Evolutionary conservation across 2,888 invertebrate species (phyloP).

Genomic region (Lomographa bimaculata): DNA sequence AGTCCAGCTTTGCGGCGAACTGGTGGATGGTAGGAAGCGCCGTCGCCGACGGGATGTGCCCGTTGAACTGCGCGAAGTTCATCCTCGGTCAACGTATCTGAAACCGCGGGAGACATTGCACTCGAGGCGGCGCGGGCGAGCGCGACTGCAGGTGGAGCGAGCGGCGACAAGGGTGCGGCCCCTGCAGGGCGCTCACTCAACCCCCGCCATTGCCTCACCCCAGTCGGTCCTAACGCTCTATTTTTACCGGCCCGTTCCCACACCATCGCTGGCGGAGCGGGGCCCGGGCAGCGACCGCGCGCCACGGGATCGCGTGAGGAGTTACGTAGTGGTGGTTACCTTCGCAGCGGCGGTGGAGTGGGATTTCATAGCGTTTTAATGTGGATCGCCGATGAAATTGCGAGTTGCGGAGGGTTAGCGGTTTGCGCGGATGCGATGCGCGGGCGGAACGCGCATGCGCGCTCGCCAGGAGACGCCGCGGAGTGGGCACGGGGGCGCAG

Average conservation of each 20-base stretch:
- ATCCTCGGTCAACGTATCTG: slow-evolving; percentile 71
- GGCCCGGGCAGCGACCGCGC: slow-evolving; percentile 33
- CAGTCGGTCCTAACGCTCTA: slow-evolving; percentile 74
- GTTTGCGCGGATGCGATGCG: slow-evolving; percentile 66
- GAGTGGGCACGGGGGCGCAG: slow-evolving; percentile 37
- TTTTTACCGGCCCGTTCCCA: slow-evolving; percentile 80
- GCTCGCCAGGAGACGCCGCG: slow-evolving; percentile 38
- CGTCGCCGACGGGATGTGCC: slow-evolving; percentile 89
- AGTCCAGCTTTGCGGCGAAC: slow-evolving; percentile 89
- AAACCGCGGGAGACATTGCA: slow-evolving; percentile 46
- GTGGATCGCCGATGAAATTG: slow-evolving; percentile 64
- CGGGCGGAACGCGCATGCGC: slow-evolving; percentile 44
- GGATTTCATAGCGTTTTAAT: slow-evolving; percentile 69
- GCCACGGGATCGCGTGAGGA: slow-evolving; percentile 24
- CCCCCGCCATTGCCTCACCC: slow-evolving; percentile 83
- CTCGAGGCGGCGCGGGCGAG: slow-evolving; percentile 36
- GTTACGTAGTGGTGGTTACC: slow-evolving; percentile 55
- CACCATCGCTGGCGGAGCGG: slow-evolving; percentile 57
- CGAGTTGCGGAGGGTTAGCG: slow-evolving; percentile 49
- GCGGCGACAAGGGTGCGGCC: slow-evolving; percentile 66
- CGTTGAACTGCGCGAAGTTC: slow-evolving; percentile 94
- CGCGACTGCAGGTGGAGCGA: slow-evolving; percentile 46
- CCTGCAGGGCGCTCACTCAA: slow-evolving; percentile 72
- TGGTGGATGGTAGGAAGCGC: slow-evolving; percentile 92
- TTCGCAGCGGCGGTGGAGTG: slow-evolving; percentile 46